These are phyloP conservation scores for Macrobrachium nipponense DNA, from an alignment of 1,140 invertebrate genomes.

Conservation along the genomic window DNA sequence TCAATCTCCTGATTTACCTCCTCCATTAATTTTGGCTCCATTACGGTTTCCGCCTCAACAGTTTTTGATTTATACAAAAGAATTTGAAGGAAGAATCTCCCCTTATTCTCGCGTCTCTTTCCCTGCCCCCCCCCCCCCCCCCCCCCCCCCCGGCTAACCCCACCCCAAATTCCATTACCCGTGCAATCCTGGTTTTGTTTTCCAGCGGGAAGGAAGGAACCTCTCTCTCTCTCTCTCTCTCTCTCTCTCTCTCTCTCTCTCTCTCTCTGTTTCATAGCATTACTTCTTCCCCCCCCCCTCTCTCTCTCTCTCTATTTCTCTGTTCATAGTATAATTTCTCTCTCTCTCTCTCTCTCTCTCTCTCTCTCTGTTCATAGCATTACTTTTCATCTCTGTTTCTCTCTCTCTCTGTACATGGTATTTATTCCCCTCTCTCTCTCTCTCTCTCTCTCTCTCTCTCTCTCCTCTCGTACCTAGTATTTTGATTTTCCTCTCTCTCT, in stretches of 20 bases:
- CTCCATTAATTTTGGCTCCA: slow-evolving; percentile 51
- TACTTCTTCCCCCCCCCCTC: too few species aligned
- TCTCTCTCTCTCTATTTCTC: slow-evolving; percentile 11
- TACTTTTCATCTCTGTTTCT: too few species aligned
- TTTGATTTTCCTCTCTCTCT: too few species aligned
- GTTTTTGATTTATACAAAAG: slow-evolving; percentile 46
- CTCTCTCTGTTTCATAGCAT: too few species aligned
- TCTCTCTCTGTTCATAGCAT: too few species aligned
- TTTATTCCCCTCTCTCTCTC: background rate
- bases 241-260: slow-evolving; percentile 16
- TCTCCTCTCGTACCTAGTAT: too few species aligned
- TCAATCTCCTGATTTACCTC: slow-evolving; percentile 44
- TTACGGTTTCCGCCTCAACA: slow-evolving; percentile 47
- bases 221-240: background rate
- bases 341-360: background rate
- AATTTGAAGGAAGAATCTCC: background rate
- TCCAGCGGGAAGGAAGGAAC: background rate
- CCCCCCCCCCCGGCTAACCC: too few species aligned
- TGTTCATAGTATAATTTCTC: too few species aligned
- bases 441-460: background rate
- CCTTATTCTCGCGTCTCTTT: background rate
- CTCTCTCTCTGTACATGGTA: background rate
- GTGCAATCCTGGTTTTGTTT: background rate
- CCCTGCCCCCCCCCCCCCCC: too few species aligned
- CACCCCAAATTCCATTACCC: background rate